Conservation (phyloP, 2,113 vertebrate species). For the Myotis lucifugus region DNA sequence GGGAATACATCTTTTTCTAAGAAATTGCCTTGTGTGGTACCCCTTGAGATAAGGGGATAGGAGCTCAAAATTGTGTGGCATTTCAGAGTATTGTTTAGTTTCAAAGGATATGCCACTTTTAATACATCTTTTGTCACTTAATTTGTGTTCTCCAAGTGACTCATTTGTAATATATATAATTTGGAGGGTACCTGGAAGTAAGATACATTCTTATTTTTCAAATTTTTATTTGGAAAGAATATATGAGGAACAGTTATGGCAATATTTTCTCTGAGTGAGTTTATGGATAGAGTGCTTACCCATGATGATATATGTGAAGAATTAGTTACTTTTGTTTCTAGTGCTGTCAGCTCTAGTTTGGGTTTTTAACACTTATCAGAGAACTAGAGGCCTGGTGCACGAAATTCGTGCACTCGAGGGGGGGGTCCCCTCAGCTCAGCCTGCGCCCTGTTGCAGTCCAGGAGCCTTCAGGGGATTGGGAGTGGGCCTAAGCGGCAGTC, state of each 20-base stretch:
- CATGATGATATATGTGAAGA: not conserved
- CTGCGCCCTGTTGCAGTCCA: too few relatives aligned
- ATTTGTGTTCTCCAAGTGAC: not conserved
- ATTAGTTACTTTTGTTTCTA: not conserved
- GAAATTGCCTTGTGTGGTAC: not conserved
- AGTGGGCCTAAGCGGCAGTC: too few relatives aligned
- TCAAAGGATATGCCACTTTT: not conserved
- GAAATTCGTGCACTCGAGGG: too few relatives aligned
- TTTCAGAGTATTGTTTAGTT: constrained; percentile 22
- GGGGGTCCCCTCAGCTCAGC: too few relatives aligned
- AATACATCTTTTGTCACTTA: constrained; percentile 33
- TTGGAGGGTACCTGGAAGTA: constrained; percentile 14
- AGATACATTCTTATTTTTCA: not conserved
- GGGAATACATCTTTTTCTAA: not conserved
- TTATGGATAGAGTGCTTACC: not conserved
- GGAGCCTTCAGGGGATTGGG: too few relatives aligned
- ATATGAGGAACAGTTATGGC: not conserved
- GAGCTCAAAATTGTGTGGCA: not conserved
- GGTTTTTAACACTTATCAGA: not conserved
- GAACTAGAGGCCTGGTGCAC: not conserved
- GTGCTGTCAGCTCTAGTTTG: constrained; percentile 3
- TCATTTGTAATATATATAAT: not conserved
- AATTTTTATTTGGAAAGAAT: constrained; percentile 48
- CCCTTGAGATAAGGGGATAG: not conserved
- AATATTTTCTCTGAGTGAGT: not conserved